A percentile compares a stretch with the other conserved stretches of the same genome.
phyloP scores from a whole-genome alignment of 2,888 invertebrate genomes.

The Drosophila siamana region DNA sequence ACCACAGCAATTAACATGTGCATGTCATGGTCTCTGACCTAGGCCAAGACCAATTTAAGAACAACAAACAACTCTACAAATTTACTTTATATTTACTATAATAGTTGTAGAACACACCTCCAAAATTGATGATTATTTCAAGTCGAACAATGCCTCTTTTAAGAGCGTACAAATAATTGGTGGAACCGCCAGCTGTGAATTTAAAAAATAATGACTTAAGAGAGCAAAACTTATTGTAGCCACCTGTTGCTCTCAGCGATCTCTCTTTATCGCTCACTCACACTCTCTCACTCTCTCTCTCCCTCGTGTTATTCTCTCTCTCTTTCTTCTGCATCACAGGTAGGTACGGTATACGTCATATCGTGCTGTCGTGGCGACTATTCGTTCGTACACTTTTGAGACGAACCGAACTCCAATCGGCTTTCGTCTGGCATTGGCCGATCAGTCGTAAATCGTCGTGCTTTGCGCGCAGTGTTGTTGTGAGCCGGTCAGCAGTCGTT shows the following conservation, averaged over 20 bases:
- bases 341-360: constrained; percentile 17
- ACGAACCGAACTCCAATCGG: constrained; percentile 12
- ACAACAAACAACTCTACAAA: constrained; percentile 19
- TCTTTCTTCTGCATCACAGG: constrained; percentile 17
- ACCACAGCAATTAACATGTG: constrained; percentile 31
- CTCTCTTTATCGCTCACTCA: background rate
- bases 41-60: constrained; percentile 48
- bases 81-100: constrained; percentile 31
- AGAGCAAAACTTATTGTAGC: constrained; percentile 15
- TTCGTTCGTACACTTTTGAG: constrained; percentile 35
- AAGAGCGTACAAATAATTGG: background rate
- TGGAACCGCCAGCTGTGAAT: background rate
- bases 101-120: constrained; percentile 46
- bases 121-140: constrained; percentile 13
- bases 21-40: constrained; percentile 60
- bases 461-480: constrained; percentile 52
- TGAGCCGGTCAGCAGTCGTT: constrained; percentile 29
- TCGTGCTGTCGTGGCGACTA: constrained; percentile 72
- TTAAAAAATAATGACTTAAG: constrained; percentile 23
- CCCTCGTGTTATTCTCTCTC: background rate
- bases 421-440: constrained; percentile 30
- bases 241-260: constrained; percentile 33
- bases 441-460: constrained; percentile 63
- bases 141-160: background rate
- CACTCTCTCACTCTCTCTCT: background rate